Percentiles rank a stretch among this genome's conserved stretches.
These are phyloP conservation scores for Xestobium rufovillosum DNA, from an alignment of 2,888 invertebrate genomes.

Conservation along the genomic window DNA sequence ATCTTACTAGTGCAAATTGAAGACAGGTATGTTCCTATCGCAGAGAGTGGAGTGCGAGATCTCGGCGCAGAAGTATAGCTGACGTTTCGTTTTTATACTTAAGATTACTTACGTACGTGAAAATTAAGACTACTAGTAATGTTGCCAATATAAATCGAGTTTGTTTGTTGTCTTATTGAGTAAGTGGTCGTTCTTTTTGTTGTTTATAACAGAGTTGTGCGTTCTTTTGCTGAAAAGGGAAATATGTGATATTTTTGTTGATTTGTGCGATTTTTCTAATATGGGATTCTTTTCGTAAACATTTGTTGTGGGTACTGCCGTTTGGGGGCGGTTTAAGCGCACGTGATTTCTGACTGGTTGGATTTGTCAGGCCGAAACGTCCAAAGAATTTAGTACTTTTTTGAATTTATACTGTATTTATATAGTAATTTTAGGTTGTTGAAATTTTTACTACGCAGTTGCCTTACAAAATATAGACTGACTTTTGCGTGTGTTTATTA, in stretches of 20 bases:
- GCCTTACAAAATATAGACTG: constrained; percentile 37
- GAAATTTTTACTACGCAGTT: constrained; percentile 31
- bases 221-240: neutral
- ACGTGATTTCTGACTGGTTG: neutral
- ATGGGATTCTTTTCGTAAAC: too few species aligned
- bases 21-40: constrained; percentile 88
- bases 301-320: too few species aligned
- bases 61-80: constrained; percentile 55
- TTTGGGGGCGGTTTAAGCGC: too few species aligned
- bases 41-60: constrained; percentile 79
- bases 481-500: constrained; percentile 32
- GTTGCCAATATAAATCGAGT: neutral
- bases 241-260: neutral
- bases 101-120: neutral
- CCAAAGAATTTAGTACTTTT: neutral
- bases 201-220: neutral
- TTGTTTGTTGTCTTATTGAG: neutral
- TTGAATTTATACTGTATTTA: neutral
- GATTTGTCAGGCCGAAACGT: neutral
- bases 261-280: too few species aligned
- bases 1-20: constrained; percentile 89
- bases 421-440: neutral
- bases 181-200: neutral
- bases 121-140: constrained; percentile 1
- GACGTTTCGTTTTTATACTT: constrained; percentile 8